A percentile compares a stretch with the other conserved stretches of the same genome.
phyloP scores from a whole-genome alignment of 2,888 invertebrate species.

The Clitarchus hookeri region DNA sequence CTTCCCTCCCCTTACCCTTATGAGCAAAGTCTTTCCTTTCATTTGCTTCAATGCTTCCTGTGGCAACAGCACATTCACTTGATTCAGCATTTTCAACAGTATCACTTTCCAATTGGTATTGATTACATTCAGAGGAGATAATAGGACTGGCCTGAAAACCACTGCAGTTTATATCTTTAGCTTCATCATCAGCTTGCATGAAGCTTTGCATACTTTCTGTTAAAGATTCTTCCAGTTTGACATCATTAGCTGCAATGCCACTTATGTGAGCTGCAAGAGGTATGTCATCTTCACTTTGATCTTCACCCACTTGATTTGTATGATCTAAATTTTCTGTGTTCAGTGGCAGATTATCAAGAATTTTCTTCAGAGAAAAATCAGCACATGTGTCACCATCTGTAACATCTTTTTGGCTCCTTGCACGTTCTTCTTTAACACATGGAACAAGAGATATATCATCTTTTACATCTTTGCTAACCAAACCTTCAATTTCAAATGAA shows the following conservation, averaged over 20 bases:
- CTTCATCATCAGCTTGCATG: conserved; percentile 41
- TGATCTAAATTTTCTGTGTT: neutral
- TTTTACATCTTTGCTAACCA: neutral
- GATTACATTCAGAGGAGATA: neutral
- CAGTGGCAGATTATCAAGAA: neutral
- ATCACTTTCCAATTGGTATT: neutral
- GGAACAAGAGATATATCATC: neutral
- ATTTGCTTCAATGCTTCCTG: conserved; percentile 27
- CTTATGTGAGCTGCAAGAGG: neutral
- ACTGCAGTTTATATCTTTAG: conserved; percentile 29
- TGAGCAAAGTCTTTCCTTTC: conserved; percentile 29
- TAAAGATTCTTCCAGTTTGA: neutral
- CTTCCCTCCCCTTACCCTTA: conserved; percentile 33
- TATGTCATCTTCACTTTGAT: neutral
- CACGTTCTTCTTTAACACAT: conserved; percentile 25
- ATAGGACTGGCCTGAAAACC: neutral
- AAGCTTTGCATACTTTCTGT: neutral
- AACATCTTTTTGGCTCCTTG: conserved; percentile 31
- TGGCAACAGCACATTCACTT: neutral
- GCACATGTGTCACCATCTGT: neutral
- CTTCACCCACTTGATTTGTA: neutral
- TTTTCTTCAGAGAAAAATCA: conserved; percentile 25
- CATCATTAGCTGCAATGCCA: neutral
- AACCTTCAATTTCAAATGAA: conserved; percentile 21
- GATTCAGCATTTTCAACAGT: conserved; percentile 20